Evolutionary conservation across 2,888 invertebrate genomes (phyloP), one percentile per base, ranked within the genome.

Genomic region (Rhagonycha lutea): DNA sequence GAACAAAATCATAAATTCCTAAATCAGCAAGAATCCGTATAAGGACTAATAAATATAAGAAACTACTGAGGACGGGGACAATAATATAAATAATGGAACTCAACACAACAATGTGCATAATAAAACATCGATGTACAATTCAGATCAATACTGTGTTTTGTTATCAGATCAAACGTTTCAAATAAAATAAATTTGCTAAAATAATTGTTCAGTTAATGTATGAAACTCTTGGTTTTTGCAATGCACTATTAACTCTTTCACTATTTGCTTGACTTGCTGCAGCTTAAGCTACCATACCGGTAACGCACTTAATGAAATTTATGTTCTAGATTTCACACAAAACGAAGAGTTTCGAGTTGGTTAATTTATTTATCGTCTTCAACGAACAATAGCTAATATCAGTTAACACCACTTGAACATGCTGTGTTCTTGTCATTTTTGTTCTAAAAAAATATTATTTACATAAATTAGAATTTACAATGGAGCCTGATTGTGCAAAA

Each of bases 241-340:
- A 3, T 7, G 8, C 28, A 2, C 14, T 5, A 14, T 24, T 29
- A 23, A 18, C 47, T 28, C 47, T 75, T 75, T 60, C 74, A 84
- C 65, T 78, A 83, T 71, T 82, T 79, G 73, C 72, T 80, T 86
- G 86, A 83, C 74, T 82, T 71, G 78, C 79, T 82, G 77, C 75
- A 79, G 75, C 78, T 82, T 84, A 83, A 84, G 85, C 86, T 86
- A 86, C 86, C 86, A 86, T 85, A 85, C 86, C 86, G 83, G 86
- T 87, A 87, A 87, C 84, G 86, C 86, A 87, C 86, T 86, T 86
- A 86, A 86, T 85, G 85, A 85, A 86, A 87, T 86, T 87, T 87
- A 87, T 86, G 83, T 85, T 83, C 83, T 81, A 84, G 85, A 86
- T 85, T 86, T 85, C 83, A 82, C 83, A 82, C 83, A 83, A 84